Conservation (phyloP, 2,113 vertebrate species). For the Tetrax tetrax region DNA sequence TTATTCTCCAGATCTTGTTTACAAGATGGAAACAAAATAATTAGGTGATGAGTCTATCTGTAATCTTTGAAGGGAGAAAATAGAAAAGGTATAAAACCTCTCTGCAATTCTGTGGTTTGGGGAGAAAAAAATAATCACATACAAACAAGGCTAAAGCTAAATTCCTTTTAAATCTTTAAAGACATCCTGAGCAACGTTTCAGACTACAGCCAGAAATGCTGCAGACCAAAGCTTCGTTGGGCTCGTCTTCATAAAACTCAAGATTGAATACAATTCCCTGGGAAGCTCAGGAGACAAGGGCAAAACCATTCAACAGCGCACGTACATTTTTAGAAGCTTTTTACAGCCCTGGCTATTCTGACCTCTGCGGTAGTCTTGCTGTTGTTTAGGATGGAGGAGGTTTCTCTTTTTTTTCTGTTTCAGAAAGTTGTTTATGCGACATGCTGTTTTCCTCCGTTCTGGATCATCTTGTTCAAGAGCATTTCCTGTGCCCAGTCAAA, state of each 20-base stretch:
- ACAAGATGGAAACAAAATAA: slow-evolving; percentile 17
- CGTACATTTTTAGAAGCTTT: slow-evolving; percentile 46
- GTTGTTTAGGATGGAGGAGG: background rate
- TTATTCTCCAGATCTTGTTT: slow-evolving; percentile 16
- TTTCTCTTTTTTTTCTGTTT: background rate
- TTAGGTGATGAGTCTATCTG: background rate
- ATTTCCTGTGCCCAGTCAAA: background rate
- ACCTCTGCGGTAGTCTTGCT: slow-evolving; percentile 14
- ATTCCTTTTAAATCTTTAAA: slow-evolving; percentile 58
- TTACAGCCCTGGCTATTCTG: slow-evolving; percentile 27
- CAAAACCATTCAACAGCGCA: slow-evolving; percentile 38
- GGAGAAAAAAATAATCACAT: background rate
- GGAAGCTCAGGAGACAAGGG: slow-evolving; percentile 28
- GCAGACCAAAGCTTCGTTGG: slow-evolving; percentile 10
- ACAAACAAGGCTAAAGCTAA: background rate
- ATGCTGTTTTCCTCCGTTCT: background rate
- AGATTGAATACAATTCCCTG: slow-evolving; percentile 28
- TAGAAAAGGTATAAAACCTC: background rate
- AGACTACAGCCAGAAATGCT: background rate
- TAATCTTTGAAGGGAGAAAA: background rate
- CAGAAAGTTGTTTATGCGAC: background rate
- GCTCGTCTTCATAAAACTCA: slow-evolving; percentile 9
- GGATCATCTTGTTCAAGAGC: background rate
- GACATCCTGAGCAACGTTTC: background rate
- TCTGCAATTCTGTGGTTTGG: background rate